phyloP scores from a whole-genome alignment of 2,113 vertebrate species.

The Choloepus hoffmanni region DNA sequence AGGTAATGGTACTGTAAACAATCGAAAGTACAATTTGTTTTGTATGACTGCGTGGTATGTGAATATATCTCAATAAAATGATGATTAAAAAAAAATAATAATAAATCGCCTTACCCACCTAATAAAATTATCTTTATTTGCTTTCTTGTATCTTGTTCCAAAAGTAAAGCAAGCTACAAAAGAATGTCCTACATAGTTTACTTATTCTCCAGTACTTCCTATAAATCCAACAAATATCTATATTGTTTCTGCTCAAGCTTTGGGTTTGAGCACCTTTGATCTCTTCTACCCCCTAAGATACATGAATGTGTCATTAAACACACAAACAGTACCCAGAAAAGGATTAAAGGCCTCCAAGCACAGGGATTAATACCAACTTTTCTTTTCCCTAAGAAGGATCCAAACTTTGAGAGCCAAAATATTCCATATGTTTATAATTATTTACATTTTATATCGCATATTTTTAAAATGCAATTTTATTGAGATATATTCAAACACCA shows the following conservation, averaged over 20 bases:
- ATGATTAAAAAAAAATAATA: too few relatives aligned
- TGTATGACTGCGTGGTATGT: too few relatives aligned
- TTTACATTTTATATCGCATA: neutral
- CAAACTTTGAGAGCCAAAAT: constrained; percentile 19
- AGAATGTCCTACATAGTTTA: neutral
- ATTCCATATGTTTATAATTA: neutral
- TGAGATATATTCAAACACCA: too few relatives aligned
- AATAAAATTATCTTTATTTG: constrained; percentile 23
- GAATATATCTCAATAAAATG: too few relatives aligned
- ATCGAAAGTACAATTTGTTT: too few relatives aligned
- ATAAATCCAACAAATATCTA: constrained; percentile 15
- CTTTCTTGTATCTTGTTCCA: neutral
- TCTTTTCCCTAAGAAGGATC: neutral
- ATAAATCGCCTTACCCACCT: neutral
- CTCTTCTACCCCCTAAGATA: neutral
- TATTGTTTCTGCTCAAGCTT: neutral
- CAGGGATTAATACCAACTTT: constrained; percentile 25
- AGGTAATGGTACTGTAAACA: too few relatives aligned
- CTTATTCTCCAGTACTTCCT: constrained; percentile 18
- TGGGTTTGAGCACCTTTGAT: neutral
- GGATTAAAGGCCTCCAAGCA: neutral
- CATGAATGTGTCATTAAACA: neutral
- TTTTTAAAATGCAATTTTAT: too few relatives aligned
- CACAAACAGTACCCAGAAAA: neutral
- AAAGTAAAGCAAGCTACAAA: constrained; percentile 19